Conservation (phyloP, 2,888 invertebrate species). For the Caenorhabditis zanzibari region DNA sequence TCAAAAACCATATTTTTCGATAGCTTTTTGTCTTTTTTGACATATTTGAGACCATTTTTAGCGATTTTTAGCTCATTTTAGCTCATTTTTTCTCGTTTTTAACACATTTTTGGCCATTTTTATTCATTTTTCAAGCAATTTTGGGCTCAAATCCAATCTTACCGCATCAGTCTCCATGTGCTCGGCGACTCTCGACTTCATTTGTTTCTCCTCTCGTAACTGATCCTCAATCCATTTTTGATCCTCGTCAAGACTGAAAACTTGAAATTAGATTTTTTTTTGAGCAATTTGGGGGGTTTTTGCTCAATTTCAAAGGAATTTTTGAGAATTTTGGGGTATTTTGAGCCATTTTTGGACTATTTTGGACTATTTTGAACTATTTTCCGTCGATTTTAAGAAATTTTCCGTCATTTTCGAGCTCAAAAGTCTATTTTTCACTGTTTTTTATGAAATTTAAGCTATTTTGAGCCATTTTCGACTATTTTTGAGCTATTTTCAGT, state of each 20-base stretch:
- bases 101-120: conserved; percentile 1
- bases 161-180: conserved; percentile 64
- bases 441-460: background rate
- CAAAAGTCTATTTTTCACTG: background rate
- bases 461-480: background rate
- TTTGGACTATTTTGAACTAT: background rate
- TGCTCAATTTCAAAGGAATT: background rate
- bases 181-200: conserved; percentile 69
- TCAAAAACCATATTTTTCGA: too few species aligned
- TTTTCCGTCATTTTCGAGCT: background rate
- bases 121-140: background rate
- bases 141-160: background rate
- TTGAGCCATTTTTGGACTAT: background rate
- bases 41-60: too few species aligned
- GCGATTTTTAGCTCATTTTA: too few species aligned
- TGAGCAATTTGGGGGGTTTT: background rate
- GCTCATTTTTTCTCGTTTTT: too few species aligned
- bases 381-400: background rate
- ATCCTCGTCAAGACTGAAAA: conserved; percentile 85
- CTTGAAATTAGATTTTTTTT: background rate
- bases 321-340: background rate
- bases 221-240: conserved; percentile 86
- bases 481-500: background rate
- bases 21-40: too few species aligned
- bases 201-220: conserved; percentile 84